Evolutionary conservation across 2,113 vertebrate genomes (phyloP).

Genomic region (Anoplopoma fimbria): DNA sequence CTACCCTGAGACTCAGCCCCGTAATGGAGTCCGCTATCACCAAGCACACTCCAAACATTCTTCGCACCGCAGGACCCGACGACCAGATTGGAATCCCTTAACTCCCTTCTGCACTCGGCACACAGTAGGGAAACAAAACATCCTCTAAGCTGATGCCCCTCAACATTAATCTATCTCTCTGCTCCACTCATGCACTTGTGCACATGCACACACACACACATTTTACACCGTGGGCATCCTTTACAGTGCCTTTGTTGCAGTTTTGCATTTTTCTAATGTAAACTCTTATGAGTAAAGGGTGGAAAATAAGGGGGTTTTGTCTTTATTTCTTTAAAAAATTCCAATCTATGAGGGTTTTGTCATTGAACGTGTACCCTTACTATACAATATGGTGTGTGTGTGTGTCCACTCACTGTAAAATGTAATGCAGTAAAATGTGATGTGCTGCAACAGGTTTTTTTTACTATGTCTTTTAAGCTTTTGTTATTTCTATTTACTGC

Average conservation of each 20-base stretch:
- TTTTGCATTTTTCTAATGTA: slow-evolving; percentile 68
- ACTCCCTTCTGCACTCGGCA: slow-evolving; percentile 76
- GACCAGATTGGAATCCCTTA: slow-evolving; percentile 81
- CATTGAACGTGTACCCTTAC: not conserved
- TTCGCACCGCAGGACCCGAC: slow-evolving; percentile 76
- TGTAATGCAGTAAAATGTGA: slow-evolving; percentile 13
- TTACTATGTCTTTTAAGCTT: not conserved
- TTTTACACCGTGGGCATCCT: slow-evolving; percentile 48
- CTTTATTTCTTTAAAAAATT: slow-evolving; percentile 24
- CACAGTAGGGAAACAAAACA: slow-evolving; percentile 80
- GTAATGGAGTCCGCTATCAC: slow-evolving; percentile 82
- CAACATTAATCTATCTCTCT: slow-evolving; percentile 79
- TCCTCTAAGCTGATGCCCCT: slow-evolving; percentile 79
- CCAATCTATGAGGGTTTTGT: not conserved
- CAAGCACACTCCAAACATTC: slow-evolving; percentile 78
- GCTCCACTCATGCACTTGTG: slow-evolving; percentile 53
- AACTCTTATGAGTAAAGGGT: slow-evolving; percentile 35
- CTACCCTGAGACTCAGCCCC: slow-evolving; percentile 80
- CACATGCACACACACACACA: slow-evolving; percentile 26
- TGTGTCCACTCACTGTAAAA: not conserved
- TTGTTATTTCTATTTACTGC: not conserved
- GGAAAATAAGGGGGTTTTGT: slow-evolving; percentile 40
- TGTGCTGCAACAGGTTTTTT: not conserved
- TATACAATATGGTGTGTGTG: not conserved
- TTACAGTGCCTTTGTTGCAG: slow-evolving; percentile 69